Evolutionary conservation across 2,888 invertebrate species (phyloP).

Genomic region (Harpagoxenus sublaevis): DNA sequence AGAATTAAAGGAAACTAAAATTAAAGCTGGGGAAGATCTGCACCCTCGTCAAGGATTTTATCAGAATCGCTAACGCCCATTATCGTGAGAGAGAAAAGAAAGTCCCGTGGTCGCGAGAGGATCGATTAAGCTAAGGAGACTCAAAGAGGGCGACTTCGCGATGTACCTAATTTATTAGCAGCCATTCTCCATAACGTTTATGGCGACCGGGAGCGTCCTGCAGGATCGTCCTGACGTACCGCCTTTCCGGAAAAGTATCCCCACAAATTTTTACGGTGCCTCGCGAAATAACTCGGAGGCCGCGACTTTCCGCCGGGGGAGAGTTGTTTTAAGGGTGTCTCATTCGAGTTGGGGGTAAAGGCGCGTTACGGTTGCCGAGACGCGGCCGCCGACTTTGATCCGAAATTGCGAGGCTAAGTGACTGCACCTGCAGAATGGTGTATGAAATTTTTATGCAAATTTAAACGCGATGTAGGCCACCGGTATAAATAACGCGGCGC

Average conservation of each 20-base stretch:
- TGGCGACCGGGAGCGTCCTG: slow-evolving; percentile 58
- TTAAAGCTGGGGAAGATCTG: slow-evolving; percentile 7
- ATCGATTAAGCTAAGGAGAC: slow-evolving; percentile 46
- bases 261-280: slow-evolving; percentile 73
- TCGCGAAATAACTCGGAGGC: slow-evolving; percentile 59
- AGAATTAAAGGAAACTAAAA: slow-evolving; percentile 17
- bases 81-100: slow-evolving; percentile 46
- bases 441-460: slow-evolving; percentile 61
- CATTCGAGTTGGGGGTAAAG: slow-evolving; percentile 44
- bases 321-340: slow-evolving; percentile 57
- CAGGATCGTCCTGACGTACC: slow-evolving; percentile 62
- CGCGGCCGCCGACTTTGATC: slow-evolving; percentile 37
- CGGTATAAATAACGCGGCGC: slow-evolving; percentile 46
- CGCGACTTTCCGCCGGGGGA: slow-evolving; percentile 48
- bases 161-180: slow-evolving; percentile 70
- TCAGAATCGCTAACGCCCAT: slow-evolving; percentile 40
- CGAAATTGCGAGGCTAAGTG: slow-evolving; percentile 33
- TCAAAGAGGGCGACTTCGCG: slow-evolving; percentile 39
- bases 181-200: slow-evolving; percentile 71
- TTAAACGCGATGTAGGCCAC: slow-evolving; percentile 41
- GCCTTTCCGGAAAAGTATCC: slow-evolving; percentile 59
- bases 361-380: slow-evolving; percentile 53
- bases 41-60: slow-evolving; percentile 39
- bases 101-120: slow-evolving; percentile 32
- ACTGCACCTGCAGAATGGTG: slow-evolving; percentile 47